Conservation (phyloP, 2,797 vertebrate genomes). For the Platyrinchus mystaceus region DNA sequence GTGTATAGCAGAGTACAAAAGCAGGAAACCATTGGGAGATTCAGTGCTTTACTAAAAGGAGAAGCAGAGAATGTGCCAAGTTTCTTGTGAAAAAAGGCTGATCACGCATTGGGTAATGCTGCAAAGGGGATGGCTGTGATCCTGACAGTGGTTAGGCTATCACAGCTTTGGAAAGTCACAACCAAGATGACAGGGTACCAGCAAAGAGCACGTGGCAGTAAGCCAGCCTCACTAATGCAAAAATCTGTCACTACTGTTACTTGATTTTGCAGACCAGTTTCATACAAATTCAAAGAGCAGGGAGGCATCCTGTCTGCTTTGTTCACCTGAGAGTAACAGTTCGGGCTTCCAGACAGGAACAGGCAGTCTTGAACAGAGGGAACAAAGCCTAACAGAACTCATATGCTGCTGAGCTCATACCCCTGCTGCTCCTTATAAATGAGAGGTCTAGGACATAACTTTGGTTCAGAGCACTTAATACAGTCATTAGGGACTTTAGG, state of each 20-base stretch:
- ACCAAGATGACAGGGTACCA: neutral
- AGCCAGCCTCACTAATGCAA: neutral
- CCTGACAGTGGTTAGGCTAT: neutral
- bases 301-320: neutral
- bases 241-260: neutral
- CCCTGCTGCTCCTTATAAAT: neutral
- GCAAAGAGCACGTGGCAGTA: rapidly evolving
- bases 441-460: neutral
- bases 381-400: neutral
- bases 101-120: rapidly evolving
- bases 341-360: neutral
- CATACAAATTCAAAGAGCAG: neutral
- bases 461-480: neutral
- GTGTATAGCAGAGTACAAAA: neutral
- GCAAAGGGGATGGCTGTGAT: rapidly evolving
- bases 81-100: neutral
- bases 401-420: neutral
- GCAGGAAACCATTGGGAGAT: neutral
- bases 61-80: neutral
- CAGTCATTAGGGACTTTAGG: neutral
- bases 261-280: neutral
- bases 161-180: neutral
- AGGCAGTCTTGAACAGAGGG: neutral
- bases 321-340: neutral
- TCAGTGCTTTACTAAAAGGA: neutral